Percentiles rank a stretch among this genome's conserved stretches.
Evolutionary conservation across 2,113 vertebrate species (phyloP).

Genomic region (Phaethornis superciliosus): DNA sequence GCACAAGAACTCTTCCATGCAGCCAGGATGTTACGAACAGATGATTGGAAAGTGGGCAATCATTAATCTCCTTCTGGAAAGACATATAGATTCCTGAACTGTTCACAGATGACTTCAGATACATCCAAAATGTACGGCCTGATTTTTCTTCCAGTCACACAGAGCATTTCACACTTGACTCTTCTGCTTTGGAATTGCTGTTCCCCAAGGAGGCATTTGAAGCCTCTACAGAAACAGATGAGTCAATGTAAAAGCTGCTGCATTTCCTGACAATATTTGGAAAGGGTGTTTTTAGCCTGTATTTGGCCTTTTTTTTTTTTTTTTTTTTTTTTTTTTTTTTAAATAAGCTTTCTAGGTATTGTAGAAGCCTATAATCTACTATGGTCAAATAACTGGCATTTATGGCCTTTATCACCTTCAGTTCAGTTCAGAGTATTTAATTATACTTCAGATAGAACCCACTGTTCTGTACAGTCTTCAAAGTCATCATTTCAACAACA

Average conservation of each 20-base stretch:
- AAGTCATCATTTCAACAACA: neutral
- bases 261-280: neutral
- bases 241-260: neutral
- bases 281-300: neutral
- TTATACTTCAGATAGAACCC: neutral
- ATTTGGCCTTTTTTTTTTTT: neutral
- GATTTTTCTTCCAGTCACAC: neutral
- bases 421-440: neutral
- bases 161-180: neutral
- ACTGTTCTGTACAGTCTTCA: neutral
- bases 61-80: slow-evolving; percentile 12
- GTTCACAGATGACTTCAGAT: slow-evolving; percentile 4
- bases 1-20: neutral
- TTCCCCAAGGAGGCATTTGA: neutral
- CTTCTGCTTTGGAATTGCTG: neutral
- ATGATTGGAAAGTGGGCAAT: neutral
- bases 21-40: neutral
- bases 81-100: neutral
- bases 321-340: neutral
- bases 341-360: neutral
- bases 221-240: slow-evolving; percentile 15
- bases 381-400: neutral
- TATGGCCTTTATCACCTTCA: neutral
- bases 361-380: neutral
- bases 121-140: neutral